Percentiles rank a stretch among this genome's conserved stretches.
Conservation (phyloP, 2,797 vertebrate genomes). For the Muraenolepis orangiensis region DNA sequence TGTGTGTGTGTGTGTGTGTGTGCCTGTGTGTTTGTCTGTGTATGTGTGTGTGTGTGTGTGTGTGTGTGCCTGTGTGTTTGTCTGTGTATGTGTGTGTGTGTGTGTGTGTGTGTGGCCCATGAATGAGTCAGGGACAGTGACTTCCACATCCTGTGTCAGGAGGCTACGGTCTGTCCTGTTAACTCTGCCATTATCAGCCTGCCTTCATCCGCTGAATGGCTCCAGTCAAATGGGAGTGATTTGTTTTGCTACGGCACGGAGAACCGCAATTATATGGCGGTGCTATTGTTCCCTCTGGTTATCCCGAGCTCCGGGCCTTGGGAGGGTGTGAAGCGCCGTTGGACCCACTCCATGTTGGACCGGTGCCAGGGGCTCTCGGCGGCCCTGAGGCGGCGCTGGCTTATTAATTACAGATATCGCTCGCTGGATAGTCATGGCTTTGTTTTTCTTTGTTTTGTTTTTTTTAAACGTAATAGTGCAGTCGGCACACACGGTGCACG, state of each 20-base stretch:
- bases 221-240: constrained; percentile 63
- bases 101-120: too few relatives aligned
- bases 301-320: constrained; percentile 5
- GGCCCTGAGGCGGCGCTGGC: background rate
- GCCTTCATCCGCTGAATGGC: constrained; percentile 63
- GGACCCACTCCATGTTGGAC: background rate
- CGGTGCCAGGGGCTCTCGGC: background rate
- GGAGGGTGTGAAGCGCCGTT: background rate
- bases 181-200: constrained; percentile 53
- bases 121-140: background rate
- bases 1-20: background rate
- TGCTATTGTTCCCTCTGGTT: constrained; percentile 68
- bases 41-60: background rate
- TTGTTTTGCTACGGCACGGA: constrained; percentile 67
- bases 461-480: background rate
- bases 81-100: background rate
- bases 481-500: background rate
- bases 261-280: constrained; percentile 74
- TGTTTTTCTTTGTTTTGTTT: background rate
- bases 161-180: constrained; percentile 51
- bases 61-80: too few relatives aligned
- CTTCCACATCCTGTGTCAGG: constrained; percentile 27
- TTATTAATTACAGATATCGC: background rate
- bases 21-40: too few relatives aligned
- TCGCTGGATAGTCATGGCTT: background rate